Evolutionary conservation across 2,113 vertebrate species (phyloP), one percentile per base, ranked within the genome.

Genomic region (Hippocampus abdominalis): DNA sequence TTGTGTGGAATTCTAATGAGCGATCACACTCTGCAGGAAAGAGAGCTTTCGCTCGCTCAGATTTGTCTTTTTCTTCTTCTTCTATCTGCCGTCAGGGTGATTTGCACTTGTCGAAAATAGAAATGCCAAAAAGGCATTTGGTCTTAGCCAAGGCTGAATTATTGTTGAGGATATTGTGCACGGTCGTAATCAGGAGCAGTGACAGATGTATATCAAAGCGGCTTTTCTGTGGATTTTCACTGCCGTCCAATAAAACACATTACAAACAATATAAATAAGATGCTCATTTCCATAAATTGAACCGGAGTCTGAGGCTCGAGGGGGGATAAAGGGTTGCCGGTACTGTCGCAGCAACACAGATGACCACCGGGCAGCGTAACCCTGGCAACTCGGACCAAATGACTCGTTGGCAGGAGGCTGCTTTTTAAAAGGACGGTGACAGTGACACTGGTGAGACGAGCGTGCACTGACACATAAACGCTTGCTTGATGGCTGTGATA

Each of bases 1-100:
- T 86, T 81, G 87, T 79, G 82, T 79, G 87, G 89, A 88, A 90
- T 89, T 72, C 78, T 89, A 88, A 89, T 90, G 86, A 88, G 84
- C 78, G 81, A 87, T 83, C 85, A 84, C 65, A 77, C 78, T 86
- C 75, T 77, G 77, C 79, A 54, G 86, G 73, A 82, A 79, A 64
- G 68, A 67, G 65, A 74, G 77, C 73, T 78, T 82, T 81, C 78
- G 80, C 71, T 76, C 76, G 72, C 76, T 77, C 78, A 18, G 57
- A 60, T 32, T 60, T 60, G 2, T 27, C 57, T 3, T 60, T 32
- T 29, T 32, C 23, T 25, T 63, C 6, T 16, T 9, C 40, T 25
- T 25, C 63, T 13, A 60, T 60, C 57, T 32, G 57, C 76, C 80
- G 80, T 82, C 77, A 76, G 84, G 74, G 79, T 87, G 87, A 89